Evolutionary conservation across 2,888 invertebrate genomes (phyloP), one percentile per base, ranked within the genome.

Genomic region (Cactoblastis cactorum): DNA sequence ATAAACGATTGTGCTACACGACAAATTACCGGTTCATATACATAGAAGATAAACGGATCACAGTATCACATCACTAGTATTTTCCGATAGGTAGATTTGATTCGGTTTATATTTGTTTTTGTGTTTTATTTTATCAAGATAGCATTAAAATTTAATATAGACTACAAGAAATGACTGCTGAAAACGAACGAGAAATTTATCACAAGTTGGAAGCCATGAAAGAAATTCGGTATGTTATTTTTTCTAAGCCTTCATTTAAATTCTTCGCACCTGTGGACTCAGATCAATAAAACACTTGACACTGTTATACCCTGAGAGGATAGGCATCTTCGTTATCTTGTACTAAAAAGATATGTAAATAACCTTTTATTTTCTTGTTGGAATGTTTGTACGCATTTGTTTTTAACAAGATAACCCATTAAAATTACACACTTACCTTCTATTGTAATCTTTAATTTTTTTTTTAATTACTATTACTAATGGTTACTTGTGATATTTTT

Each of bases 121-220:
- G 50, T 53, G 61, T 62, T 68, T 67, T 61, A 69, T 58, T 62
- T 61, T 67, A 69, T 75, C 69, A 54, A 54, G 65, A 63, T 63
- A 57, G 56, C 53, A 50, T 57, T 57, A 53, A 43, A 53, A 57
- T 55, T 37, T 57, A 43, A 53, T 53, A 52, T 41, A 47, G 52
- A 54, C 53, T 62, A 49, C 59, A 76, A 76, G 74, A 78, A 72
- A 95, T 95, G 92, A 93, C 94, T 54, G 92, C 93, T 74, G 92
- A 94, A 63, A 95, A 95, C 81, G 95, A 96, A 84, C 92, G 96
- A 54, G 94, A 95, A 71, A 94, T 97, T 74, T 95, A 96, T 84
- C 96, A 96, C 47, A 98, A 97, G 85, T 88, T 98, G 62, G 97
- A 98, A 90, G 96, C 96, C 54, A 92, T 98, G 71, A 97, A 97